Evolutionary conservation across 30 jellyfish, hydroid and myxozoan species (phyloP), one percentile per base, ranked within the genome.

Genomic region (Turritopsis dohrnii): DNA sequence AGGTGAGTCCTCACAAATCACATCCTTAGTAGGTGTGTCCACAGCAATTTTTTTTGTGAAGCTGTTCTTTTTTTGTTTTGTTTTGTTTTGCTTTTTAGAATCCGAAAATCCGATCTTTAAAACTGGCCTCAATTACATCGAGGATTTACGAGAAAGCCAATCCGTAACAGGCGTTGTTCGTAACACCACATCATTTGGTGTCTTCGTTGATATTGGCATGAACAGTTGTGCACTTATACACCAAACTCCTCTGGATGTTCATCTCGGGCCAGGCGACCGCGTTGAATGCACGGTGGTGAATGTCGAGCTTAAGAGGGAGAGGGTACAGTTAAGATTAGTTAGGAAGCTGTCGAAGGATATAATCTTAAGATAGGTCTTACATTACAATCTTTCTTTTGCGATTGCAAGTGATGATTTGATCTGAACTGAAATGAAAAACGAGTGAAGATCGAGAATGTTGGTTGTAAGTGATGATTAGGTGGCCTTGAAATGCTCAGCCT

Each of bases 171-270:
- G 98, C 27, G 91, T 84, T 0, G 98, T 93, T 31, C 60, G 87
- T 7, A 93, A 88, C 83, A 84, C 82, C 82, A 85, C 96, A 16
- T 71, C 98, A 66, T 93, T 93, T 79, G 98, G 98, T n/a, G 96
- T 79, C 1, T 93, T 93, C 69, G 96, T 93, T 29, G 96, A 93
- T 81, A 77, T 83, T 52, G 98, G 98, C 3, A 80, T 88, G 65
- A 89, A 75, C 7, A 84, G 25, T 30, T 82, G 84, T 71, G 97
- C 89, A 8, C 75, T 92, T 83, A 87, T 92, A 0, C 87, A 26
- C 21, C 71, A 82, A 26, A 28, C 30, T 17, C 26, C 71, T 0
- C 17, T 71, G 52, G 89, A 85, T 83, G 89, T 75, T n/a, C 77
- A 87, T 23, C 76, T 86, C 1, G 96, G 96, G 18, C 96, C 96